phyloP scores from a whole-genome alignment of 35 echinoderm and acorn worm species.

The Apostichopus californicus region DNA sequence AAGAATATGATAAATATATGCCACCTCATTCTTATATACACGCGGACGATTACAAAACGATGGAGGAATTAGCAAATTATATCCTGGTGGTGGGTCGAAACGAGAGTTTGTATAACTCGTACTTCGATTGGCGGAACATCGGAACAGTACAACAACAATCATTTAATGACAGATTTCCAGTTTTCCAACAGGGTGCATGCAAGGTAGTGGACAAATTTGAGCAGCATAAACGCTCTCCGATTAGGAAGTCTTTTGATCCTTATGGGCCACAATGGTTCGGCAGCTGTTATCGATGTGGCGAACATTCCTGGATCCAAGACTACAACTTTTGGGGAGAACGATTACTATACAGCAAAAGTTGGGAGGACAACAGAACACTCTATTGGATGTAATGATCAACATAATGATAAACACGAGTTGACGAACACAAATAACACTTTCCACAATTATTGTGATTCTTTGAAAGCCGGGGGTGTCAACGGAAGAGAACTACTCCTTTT shows the following conservation, averaged over 20 bases:
- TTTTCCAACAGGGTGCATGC: not conserved
- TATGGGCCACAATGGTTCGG: constrained; percentile 39
- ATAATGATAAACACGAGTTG: too few relatives aligned
- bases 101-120: constrained; percentile 37
- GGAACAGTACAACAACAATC: constrained; percentile 8
- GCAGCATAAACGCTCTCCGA: not conserved
- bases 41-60: constrained; percentile 18
- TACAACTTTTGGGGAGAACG: constrained; percentile 27
- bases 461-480: too few relatives aligned
- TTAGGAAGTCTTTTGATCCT: not conserved
- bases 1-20: too few relatives aligned
- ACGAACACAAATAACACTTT: too few relatives aligned
- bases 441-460: too few relatives aligned
- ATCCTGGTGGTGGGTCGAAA: constrained; percentile 5
- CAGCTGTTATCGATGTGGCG: constrained; percentile 29
- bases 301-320: constrained; percentile 11
- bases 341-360: not conserved
- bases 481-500: too few relatives aligned
- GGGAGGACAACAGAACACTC: constrained; percentile 29
- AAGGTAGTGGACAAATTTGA: constrained; percentile 2
- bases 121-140: constrained; percentile 28
- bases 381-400: not conserved
- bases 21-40: constrained; percentile 19
- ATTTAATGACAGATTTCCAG: not conserved
- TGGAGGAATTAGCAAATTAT: constrained; percentile 43